phyloP scores from a whole-genome alignment of 2,113 vertebrate species.

The Hippolais icterina region DNA sequence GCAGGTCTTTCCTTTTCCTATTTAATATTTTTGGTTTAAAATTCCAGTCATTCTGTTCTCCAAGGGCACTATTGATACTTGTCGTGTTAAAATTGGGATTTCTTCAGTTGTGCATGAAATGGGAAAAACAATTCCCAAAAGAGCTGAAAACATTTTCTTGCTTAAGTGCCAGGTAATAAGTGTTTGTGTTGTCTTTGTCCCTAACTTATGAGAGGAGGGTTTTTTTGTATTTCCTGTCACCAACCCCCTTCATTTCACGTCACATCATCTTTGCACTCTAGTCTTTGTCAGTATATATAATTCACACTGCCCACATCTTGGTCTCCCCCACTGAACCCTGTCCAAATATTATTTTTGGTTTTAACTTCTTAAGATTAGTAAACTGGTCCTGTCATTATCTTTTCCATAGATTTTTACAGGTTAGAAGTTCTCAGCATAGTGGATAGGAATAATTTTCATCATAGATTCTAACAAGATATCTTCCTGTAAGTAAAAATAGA shows the following conservation, averaged over 20 bases:
- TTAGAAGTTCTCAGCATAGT: background rate
- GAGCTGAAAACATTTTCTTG: background rate
- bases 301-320: background rate
- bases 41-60: background rate
- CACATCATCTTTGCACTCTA: background rate
- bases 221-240: background rate
- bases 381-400: background rate
- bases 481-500: background rate
- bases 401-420: background rate
- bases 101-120: background rate
- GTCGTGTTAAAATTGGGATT: background rate
- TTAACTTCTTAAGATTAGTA: background rate
- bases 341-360: background rate
- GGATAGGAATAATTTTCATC: background rate
- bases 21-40: background rate
- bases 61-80: background rate
- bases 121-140: background rate
- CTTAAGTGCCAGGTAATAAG: background rate
- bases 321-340: background rate
- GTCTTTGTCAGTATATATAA: background rate
- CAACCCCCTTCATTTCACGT: background rate
- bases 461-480: background rate
- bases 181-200: background rate
- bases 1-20: background rate
- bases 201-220: background rate